Evolutionary conservation across 2,113 vertebrate genomes (phyloP).

Genomic region (Callipepla californica): DNA sequence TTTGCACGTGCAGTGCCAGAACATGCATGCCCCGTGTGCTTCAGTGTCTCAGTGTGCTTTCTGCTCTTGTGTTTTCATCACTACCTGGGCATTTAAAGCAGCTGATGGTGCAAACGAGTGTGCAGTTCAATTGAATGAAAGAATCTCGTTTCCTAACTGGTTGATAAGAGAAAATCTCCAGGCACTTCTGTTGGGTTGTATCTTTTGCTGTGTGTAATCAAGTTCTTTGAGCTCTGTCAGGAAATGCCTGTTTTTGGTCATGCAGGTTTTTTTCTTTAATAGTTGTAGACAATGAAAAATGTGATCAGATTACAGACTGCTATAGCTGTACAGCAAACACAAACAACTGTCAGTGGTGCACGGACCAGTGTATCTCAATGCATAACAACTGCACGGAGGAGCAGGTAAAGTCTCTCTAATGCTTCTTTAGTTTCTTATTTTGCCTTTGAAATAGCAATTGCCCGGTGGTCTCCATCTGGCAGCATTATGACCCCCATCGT

Average conservation of each 20-base stretch:
- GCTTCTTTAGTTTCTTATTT: neutral
- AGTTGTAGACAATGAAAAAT: constrained; percentile 89
- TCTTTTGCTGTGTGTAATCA: constrained; percentile 16
- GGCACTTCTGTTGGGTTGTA: neutral
- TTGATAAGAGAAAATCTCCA: neutral
- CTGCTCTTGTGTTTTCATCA: neutral
- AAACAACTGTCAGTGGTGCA: constrained; percentile 95
- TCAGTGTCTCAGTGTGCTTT: neutral
- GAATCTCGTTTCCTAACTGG: neutral
- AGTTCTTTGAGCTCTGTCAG: constrained; percentile 51
- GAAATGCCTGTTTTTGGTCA: constrained; percentile 69
- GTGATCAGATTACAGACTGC: constrained; percentile 96
- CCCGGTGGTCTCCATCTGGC: neutral
- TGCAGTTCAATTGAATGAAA: neutral
- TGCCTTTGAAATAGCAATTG: neutral
- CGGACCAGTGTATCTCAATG: constrained; percentile 85
- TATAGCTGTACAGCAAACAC: constrained; percentile 97
- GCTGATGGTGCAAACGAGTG: neutral
- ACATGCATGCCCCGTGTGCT: rapidly evolving
- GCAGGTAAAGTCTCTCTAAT: constrained; percentile 77
- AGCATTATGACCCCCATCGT: neutral
- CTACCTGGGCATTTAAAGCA: neutral
- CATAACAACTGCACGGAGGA: constrained; percentile 91
- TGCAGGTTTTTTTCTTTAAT: constrained; percentile 72
- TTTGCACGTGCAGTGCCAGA: neutral